phyloP scores from a whole-genome alignment of 2,797 vertebrate genomes.

The Rhynchonycteris naso region DNA sequence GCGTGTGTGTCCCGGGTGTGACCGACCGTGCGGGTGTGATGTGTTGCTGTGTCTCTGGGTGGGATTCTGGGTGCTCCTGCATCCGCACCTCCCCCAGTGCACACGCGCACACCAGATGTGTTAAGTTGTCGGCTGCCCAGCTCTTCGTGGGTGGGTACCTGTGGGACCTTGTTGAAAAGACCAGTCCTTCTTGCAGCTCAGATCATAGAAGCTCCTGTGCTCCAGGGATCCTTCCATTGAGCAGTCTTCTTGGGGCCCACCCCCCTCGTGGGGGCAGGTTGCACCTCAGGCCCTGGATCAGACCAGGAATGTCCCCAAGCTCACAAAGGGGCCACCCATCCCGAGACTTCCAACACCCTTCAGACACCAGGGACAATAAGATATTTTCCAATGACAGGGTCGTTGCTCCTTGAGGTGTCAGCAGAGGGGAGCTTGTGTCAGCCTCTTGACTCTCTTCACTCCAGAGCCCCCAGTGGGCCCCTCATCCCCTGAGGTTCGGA shows the following conservation, averaged over 20 bases:
- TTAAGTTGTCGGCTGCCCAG: neutral
- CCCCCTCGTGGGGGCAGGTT: neutral
- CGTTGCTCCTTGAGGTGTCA: neutral
- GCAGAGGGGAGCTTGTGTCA: too few species aligned
- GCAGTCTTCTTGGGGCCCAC: neutral
- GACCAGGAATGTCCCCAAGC: neutral
- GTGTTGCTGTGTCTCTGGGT: neutral
- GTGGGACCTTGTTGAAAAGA: neutral
- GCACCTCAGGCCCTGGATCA: neutral
- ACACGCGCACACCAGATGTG: neutral
- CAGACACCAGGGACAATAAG: neutral
- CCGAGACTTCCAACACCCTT: neutral
- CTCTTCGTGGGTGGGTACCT: neutral
- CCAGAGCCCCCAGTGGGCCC: neutral
- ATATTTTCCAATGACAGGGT: neutral
- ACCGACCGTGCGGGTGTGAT: neutral
- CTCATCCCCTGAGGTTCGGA: neutral
- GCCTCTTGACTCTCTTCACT: neutral
- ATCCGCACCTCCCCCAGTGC: neutral
- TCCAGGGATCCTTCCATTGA: neutral
- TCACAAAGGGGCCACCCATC: neutral
- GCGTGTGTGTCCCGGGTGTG: slow-evolving; percentile 59
- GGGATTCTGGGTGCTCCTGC: neutral
- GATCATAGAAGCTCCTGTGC: neutral
- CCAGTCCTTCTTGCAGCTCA: neutral